Percentiles rank a stretch among this genome's conserved stretches.
phyloP scores from a whole-genome alignment of 2,888 invertebrate genomes.

The Drosophila mimica region DNA sequence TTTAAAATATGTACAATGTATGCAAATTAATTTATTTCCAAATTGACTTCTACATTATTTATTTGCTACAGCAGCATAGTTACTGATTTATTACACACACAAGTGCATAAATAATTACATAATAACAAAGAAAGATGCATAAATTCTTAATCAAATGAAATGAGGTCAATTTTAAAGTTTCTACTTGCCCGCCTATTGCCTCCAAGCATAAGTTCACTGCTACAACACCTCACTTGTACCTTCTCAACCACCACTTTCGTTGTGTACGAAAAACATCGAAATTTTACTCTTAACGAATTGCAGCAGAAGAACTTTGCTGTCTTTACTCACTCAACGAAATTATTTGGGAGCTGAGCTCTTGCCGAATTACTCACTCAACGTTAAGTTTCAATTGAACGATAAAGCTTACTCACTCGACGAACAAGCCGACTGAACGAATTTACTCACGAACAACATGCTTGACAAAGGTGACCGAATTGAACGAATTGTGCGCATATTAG shows the following conservation, averaged over 20 bases:
- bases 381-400: background rate
- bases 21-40: background rate
- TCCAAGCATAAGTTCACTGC: background rate
- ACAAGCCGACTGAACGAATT: background rate
- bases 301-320: background rate
- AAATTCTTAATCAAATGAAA: background rate
- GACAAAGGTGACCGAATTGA: background rate
- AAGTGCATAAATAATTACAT: background rate
- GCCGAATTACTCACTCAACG: background rate
- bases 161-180: background rate
- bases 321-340: background rate
- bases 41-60: background rate
- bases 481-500: background rate
- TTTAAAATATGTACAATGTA: background rate
- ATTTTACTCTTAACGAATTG: background rate
- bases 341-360: background rate
- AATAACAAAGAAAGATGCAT: background rate
- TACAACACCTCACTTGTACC: background rate
- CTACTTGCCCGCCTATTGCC: background rate
- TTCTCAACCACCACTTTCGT: background rate
- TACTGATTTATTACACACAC: background rate
- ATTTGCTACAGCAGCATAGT: background rate
- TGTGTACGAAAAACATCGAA: background rate
- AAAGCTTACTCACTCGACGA: background rate
- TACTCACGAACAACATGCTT: background rate